A percentile compares a stretch with the other conserved stretches of the same genome.
Conservation (phyloP, 2,888 invertebrate genomes). For the Mesorhabditis sp. region DNA sequence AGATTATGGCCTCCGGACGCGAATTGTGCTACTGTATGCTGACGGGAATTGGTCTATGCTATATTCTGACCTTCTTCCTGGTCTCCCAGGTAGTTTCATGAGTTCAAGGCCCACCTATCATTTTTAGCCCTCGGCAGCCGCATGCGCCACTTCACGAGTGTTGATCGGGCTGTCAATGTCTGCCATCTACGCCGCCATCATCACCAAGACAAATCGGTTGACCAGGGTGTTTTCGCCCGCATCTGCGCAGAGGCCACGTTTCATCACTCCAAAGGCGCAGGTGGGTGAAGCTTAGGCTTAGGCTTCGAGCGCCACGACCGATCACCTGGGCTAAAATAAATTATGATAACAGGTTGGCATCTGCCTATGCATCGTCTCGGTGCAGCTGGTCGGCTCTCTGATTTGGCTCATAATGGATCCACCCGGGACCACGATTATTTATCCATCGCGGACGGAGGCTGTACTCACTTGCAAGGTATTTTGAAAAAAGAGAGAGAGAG, state of each 20-base stretch:
- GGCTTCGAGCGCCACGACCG: no score
- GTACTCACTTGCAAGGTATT: slow-evolving; percentile 53
- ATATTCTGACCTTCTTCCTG: slow-evolving; percentile 72
- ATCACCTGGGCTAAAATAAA: neutral
- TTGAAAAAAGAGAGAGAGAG: neutral
- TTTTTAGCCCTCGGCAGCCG: neutral
- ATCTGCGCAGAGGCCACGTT: slow-evolving; percentile 72
- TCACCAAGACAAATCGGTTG: slow-evolving; percentile 75
- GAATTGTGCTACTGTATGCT: slow-evolving; percentile 74
- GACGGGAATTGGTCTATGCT: slow-evolving; percentile 71
- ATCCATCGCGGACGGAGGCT: slow-evolving; percentile 48
- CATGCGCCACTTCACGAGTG: slow-evolving; percentile 17
- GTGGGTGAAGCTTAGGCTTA: slow-evolving; percentile 57
- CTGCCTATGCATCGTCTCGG: slow-evolving; percentile 66
- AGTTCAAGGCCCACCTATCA: neutral
- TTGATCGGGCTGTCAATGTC: slow-evolving; percentile 69
- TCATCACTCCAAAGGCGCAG: slow-evolving; percentile 75
- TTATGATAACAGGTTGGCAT: slow-evolving; percentile 66
- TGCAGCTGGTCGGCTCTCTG: slow-evolving; percentile 71
- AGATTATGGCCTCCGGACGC: slow-evolving; percentile 74
- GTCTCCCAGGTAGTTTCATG: slow-evolving; percentile 65
- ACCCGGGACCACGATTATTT: slow-evolving; percentile 65
- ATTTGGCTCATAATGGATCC: slow-evolving; percentile 72
- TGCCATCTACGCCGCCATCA: slow-evolving; percentile 73
- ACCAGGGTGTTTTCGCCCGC: slow-evolving; percentile 72